Base-by-base conservation (phyloP, 2,113 vertebrate species). In the Serinus canaria region DNA sequence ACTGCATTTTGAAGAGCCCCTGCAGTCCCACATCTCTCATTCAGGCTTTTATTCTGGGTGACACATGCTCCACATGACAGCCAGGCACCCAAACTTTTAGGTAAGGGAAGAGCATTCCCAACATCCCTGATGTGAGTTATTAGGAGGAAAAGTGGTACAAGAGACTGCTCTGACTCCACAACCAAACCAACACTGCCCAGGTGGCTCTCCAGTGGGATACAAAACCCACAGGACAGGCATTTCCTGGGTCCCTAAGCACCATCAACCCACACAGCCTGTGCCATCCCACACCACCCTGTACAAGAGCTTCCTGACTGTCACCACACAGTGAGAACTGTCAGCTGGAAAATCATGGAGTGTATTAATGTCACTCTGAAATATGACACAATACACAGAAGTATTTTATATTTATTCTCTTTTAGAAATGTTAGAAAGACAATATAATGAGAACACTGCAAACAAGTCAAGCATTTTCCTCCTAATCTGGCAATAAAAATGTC, bases 361-460 rank as follows among this genome's bases (percentile, higher is more conserved):
- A 97, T 97, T 97, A 98, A 97, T 52, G 95, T 96, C 97, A 95
- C 91, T 53, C 87, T 97, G 97, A 98, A 98, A 97, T 97, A 98
- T 43, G 60, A 94, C 80, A 95, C 90, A 93, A 94, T 74, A 83
- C 92, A 90, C 92, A 96, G 87, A 97, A 97, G 94, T 96, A 93
- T 94, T 98, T 98, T 95, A 96, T 96, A 97, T 95, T 97, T 98
- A 97, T 97, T 97, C 96, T 97, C 96, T 95, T 98, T 96, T 91
- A 94, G 97, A 96, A 98, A 96, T 94, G 95, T 98, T 98, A 97
- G 97, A 98, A 98, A 97, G 97, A 96, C 97, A 96, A 96, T 92
- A 97, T 97, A 98, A 98, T 97, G 97, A 97, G 97, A 97, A 94
- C 25, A 74, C 69, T 96, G 97, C 97, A 97, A 98, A 98, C 94